A percentile compares a stretch with the other conserved stretches of the same genome.
These are phyloP conservation scores for Panulirus ornatus DNA, from an alignment of 1,140 invertebrate genomes.

Conservation along the genomic window DNA sequence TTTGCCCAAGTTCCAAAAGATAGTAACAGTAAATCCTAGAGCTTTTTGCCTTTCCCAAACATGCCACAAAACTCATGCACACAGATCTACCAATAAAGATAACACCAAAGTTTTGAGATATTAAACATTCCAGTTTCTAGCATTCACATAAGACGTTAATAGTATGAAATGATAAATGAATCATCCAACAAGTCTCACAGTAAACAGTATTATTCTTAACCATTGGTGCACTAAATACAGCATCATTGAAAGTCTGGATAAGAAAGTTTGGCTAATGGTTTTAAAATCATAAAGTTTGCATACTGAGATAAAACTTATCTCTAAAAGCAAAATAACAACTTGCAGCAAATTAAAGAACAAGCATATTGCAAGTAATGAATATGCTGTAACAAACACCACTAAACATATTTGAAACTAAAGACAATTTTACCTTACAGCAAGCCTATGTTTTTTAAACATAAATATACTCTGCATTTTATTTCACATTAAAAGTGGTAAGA, in stretches of 20 bases:
- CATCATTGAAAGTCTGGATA: background rate
- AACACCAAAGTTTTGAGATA: background rate
- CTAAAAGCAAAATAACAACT: background rate
- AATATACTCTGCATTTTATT: background rate
- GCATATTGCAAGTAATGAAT: background rate
- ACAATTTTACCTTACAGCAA: background rate
- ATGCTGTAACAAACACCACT: background rate
- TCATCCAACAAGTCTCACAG: background rate
- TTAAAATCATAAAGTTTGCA: background rate
- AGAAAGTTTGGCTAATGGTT: background rate
- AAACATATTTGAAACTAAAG: background rate
- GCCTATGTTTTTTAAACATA: background rate
- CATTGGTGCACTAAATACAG: background rate
- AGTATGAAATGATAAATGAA: background rate
- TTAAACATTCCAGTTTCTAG: background rate
- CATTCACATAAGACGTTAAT: background rate
- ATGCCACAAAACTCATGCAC: slow-evolving; percentile 1
- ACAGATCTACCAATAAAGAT: background rate
- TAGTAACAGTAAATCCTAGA: background rate
- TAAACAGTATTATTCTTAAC: too few species aligned
- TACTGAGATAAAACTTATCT: background rate
- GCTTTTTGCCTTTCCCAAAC: background rate
- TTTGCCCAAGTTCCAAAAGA: background rate
- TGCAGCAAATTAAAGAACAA: background rate
- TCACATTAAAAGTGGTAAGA: background rate